Conservation (phyloP, 2,888 invertebrate species). For the Thera britannica region DNA sequence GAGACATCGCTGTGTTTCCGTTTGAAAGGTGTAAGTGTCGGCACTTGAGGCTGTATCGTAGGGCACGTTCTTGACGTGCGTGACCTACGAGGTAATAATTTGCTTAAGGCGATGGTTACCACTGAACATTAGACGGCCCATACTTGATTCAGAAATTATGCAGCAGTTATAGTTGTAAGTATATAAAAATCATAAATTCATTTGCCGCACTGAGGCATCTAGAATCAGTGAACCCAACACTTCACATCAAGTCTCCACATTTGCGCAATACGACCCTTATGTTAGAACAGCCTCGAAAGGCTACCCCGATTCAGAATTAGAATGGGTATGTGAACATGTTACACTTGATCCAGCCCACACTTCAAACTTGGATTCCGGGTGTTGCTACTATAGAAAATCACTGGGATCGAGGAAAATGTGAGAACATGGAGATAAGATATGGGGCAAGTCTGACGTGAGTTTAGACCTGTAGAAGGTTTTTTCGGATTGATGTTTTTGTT, state of each 20-base stretch:
- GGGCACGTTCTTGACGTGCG: too few relatives aligned
- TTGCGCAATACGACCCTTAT: conserved; percentile 20
- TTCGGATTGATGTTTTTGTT: too few relatives aligned
- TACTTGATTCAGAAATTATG: too few relatives aligned
- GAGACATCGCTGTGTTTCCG: too few relatives aligned
- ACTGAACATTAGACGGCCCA: too few relatives aligned
- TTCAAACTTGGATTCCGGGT: conserved; percentile 22
- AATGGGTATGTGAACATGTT: conserved; percentile 17
- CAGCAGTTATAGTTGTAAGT: too few relatives aligned
- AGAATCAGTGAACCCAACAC: neutral
- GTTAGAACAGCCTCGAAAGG: conserved; percentile 12
- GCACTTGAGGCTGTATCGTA: too few relatives aligned
- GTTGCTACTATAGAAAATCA: conserved; percentile 3
- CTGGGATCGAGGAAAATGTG: conserved; percentile 5
- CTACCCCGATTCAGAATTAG: conserved; percentile 23
- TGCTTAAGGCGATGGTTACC: too few relatives aligned
- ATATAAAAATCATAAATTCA: neutral
- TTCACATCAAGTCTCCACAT: conserved; percentile 9
- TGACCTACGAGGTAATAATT: too few relatives aligned
- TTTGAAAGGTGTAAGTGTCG: too few relatives aligned
- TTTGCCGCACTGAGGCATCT: neutral
- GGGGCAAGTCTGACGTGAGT: too few relatives aligned
- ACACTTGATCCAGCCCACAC: conserved; percentile 21
- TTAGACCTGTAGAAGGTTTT: too few relatives aligned
- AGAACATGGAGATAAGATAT: neutral